Evolutionary conservation across 1,140 invertebrate species (phyloP).

Genomic region (Amphibalanus amphitrite): DNA sequence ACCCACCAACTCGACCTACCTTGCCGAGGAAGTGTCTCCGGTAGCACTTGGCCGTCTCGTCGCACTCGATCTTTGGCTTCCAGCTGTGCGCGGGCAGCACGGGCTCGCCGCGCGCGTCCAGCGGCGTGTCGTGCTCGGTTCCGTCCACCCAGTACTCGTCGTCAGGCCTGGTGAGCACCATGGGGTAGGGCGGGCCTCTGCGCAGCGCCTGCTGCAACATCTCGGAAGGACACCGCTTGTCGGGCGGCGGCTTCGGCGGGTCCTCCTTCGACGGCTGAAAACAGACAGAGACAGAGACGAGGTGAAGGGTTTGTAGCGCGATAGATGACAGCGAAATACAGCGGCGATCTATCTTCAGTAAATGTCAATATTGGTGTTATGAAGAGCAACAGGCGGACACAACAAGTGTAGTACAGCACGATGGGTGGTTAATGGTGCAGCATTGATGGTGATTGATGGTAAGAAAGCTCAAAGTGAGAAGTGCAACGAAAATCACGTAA

Average conservation of each 20-base stretch:
- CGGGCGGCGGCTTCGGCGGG: slow-evolving; percentile 4
- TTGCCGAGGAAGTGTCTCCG: slow-evolving; percentile 74
- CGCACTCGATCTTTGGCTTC: slow-evolving; percentile 73
- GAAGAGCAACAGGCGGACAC: too few species aligned
- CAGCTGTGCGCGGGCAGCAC: slow-evolving; percentile 32
- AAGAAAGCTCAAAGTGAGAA: too few species aligned
- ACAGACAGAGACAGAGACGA: background rate
- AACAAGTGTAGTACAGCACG: too few species aligned
- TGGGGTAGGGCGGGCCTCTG: slow-evolving; percentile 51
- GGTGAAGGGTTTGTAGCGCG: too few species aligned
- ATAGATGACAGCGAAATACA: too few species aligned
- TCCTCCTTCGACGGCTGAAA: background rate
- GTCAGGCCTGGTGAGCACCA: slow-evolving; percentile 61
- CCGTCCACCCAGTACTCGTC: slow-evolving; percentile 88
- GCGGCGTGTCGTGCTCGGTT: slow-evolving; percentile 40
- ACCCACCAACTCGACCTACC: slow-evolving; percentile 45
- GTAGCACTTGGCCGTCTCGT: slow-evolving; percentile 85
- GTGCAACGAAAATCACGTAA: too few species aligned
- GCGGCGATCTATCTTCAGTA: too few species aligned
- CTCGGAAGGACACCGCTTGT: slow-evolving; percentile 26
- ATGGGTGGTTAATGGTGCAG: too few species aligned
- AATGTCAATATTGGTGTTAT: too few species aligned
- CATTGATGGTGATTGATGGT: too few species aligned
- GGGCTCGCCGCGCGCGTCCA: slow-evolving; percentile 42
- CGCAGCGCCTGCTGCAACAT: slow-evolving; percentile 51